Base-by-base conservation (phyloP, 2,113 vertebrate genomes). In the Antechinus stuartii region DNA sequence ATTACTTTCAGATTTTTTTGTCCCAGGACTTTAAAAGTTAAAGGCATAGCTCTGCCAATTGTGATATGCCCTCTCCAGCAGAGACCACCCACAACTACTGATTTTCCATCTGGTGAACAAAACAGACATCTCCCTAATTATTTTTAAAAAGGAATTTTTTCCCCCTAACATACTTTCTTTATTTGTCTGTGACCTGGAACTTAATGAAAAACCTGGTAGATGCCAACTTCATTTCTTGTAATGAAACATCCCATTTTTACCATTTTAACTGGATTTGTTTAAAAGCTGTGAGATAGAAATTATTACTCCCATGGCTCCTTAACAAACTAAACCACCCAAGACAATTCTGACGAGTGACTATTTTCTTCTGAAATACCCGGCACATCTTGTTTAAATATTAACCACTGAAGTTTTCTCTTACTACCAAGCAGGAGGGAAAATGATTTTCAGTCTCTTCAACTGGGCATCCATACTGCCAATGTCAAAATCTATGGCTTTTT, bases 71-170 rank as follows among this genome's bases (percentile, higher is more conserved):
- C 98, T 98, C 98, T 98, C 98, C 98, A 98, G 98, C 98, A 98
- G 97, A 98, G 99, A 99, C 99, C 98, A 99, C 99, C 99, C 99
- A 99, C 99, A 98, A 98, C 98, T 97, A 98, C 94, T 98, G 98
- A 98, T 98, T 99, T 99, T 99, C 99, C 99, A 99, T 99, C 99
- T 99, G 99, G 98, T 99, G 99, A 99, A 99, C 98, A 98, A 99
- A 99, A 99, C 98, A 99, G 99, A 99, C 99, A 99, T 98, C 99
- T 99, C 98, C 98, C 98, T 99, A 99, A 99, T 99, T 99, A 99
- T 99, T 99, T 99, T 98, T 99, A 98, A 99, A 99, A 99, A 98
- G 98, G 98, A 84, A 96, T 98, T 98, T 98, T 97, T 95, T 76
- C 96, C 95, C 96, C 91, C 96, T 98, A 98, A 98, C 98, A 98